Conservation (phyloP, 2,113 vertebrate species). For the Phylloscopus trochiloides region DNA sequence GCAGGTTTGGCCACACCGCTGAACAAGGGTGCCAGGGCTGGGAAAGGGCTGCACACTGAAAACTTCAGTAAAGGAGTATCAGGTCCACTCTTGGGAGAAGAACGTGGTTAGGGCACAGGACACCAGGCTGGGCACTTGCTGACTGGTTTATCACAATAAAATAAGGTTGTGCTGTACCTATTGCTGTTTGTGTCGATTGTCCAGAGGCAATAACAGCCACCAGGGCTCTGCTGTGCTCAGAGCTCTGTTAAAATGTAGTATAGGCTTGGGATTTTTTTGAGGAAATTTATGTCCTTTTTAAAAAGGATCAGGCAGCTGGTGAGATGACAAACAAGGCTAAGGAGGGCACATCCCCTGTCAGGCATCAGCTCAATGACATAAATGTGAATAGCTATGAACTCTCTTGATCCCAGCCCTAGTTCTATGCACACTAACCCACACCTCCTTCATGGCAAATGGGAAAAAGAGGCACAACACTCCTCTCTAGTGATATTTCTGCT, state of each 20-base stretch:
- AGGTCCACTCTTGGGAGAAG: background rate
- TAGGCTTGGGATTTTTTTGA: background rate
- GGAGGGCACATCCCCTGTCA: background rate
- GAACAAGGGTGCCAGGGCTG: background rate
- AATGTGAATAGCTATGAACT: background rate
- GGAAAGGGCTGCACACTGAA: background rate
- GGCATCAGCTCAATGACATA: background rate
- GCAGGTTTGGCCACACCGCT: background rate
- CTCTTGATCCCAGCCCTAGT: background rate
- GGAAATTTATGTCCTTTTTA: background rate
- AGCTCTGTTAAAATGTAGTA: background rate
- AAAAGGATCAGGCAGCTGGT: background rate
- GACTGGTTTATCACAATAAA: background rate
- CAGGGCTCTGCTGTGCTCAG: background rate
- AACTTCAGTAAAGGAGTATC: background rate
- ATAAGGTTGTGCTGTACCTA: background rate
- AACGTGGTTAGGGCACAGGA: background rate
- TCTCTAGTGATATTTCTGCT: background rate
- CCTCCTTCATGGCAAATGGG: background rate
- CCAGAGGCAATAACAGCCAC: background rate
- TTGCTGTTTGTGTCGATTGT: background rate
- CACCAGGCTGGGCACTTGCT: background rate
- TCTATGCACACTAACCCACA: background rate
- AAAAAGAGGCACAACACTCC: background rate
- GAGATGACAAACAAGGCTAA: background rate